A percentile compares a stretch with the other conserved stretches of the same genome.
Conservation (phyloP, 2,113 vertebrate species). For the Isurus oxyrinchus region DNA sequence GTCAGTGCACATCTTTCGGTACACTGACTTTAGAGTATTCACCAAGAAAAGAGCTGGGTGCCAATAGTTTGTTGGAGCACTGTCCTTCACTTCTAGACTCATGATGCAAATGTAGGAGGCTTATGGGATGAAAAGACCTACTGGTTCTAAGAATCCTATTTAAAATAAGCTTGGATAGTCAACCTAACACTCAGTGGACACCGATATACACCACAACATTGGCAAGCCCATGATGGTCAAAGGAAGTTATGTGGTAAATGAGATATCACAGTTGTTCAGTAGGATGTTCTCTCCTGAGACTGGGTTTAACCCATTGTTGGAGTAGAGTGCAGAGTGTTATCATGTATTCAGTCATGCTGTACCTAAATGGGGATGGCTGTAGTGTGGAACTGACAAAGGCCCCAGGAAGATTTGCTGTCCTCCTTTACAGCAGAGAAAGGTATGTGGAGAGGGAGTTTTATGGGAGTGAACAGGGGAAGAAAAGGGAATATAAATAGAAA, state of each 20-base stretch:
- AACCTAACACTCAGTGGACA: neutral
- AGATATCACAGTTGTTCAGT: neutral
- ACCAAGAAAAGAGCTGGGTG: neutral
- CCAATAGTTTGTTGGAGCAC: neutral
- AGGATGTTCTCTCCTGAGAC: neutral
- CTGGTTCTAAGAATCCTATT: neutral
- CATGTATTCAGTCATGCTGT: neutral
- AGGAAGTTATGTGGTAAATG: neutral
- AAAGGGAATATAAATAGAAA: neutral
- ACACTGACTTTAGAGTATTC: neutral
- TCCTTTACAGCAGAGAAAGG: neutral
- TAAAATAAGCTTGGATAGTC: neutral
- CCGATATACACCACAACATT: neutral
- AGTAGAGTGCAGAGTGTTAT: neutral
- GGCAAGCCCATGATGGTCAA: neutral
- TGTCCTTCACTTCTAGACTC: neutral
- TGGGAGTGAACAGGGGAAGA: neutral
- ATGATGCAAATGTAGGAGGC: neutral
- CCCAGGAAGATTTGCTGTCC: neutral
- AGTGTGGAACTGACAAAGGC: neutral
- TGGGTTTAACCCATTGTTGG: neutral
- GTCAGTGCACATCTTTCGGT: neutral
- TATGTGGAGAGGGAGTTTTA: no score
- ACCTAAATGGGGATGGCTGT: neutral
- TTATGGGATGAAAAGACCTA: neutral